Evolutionary conservation across 2,113 vertebrate species (phyloP).

Genomic region (Mobula hypostoma): DNA sequence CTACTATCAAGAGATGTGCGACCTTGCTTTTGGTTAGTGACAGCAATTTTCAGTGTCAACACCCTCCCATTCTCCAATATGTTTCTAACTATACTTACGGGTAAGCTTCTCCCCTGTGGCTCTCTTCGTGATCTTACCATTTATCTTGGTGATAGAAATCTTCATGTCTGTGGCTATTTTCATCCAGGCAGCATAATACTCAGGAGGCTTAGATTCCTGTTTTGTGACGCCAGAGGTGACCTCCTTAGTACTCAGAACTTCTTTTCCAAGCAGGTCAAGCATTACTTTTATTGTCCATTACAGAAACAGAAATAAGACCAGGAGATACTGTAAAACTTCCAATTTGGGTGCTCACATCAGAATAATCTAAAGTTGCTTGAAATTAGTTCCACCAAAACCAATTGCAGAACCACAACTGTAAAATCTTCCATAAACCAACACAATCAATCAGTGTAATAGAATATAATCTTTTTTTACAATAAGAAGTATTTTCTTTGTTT

Average conservation of each 20-base stretch:
- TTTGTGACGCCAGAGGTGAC: not conserved
- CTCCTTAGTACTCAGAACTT: not conserved
- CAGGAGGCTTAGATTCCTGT: not conserved
- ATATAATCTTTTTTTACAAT: not conserved
- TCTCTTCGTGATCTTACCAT: not conserved
- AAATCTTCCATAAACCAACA: not conserved
- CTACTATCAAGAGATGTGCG: not conserved
- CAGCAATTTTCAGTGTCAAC: not conserved
- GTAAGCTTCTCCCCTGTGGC: not conserved
- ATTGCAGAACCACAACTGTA: not conserved
- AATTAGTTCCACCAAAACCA: not conserved
- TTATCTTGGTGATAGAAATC: constrained; percentile 3
- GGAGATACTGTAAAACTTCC: not conserved
- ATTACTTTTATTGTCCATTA: not conserved
- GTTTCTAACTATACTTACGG: not conserved
- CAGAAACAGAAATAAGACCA: not conserved
- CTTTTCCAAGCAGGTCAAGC: not conserved
- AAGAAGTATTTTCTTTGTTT: not conserved
- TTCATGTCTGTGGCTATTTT: not conserved
- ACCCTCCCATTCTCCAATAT: not conserved
- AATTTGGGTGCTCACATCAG: too few species aligned
- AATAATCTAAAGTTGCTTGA: too few species aligned
- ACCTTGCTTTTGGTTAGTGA: not conserved
- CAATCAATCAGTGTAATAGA: not conserved
- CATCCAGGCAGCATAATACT: not conserved